These are phyloP conservation scores for Gallinago stenura DNA, from an alignment of 2,797 vertebrate genomes.

Conservation along the genomic window DNA sequence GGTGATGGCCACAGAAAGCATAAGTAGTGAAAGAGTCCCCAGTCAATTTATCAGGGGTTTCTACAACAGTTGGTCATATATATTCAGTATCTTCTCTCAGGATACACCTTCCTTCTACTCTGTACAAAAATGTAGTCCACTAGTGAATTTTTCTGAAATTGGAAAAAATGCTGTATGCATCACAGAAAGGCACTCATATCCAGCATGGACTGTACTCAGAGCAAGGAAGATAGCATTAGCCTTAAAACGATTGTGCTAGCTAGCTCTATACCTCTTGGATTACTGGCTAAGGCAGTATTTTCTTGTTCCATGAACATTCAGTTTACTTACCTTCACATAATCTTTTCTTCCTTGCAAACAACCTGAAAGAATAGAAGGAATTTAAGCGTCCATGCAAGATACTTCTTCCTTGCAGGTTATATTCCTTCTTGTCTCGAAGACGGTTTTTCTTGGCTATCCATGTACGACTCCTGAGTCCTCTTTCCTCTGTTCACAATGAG, in stretches of 20 bases:
- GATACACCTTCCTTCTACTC: background rate
- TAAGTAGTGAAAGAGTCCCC: constrained; percentile 23
- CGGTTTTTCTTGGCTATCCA: background rate
- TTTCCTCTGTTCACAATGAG: background rate
- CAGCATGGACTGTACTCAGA: background rate
- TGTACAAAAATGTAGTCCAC: background rate
- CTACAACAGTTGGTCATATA: background rate
- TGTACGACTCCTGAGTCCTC: background rate
- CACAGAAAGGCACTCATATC: background rate
- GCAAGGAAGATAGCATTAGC: background rate
- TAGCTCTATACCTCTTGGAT: background rate
- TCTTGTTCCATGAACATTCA: background rate
- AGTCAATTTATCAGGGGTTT: constrained; percentile 17
- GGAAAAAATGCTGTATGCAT: background rate
- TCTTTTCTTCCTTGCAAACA: background rate
- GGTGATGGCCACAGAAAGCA: constrained; percentile 45
- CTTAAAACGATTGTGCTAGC: background rate
- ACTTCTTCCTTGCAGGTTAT: background rate
- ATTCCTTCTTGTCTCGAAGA: background rate
- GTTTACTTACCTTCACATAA: background rate
- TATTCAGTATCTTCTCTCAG: background rate
- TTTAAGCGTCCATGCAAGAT: background rate
- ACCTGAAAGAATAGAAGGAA: background rate
- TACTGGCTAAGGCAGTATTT: background rate
- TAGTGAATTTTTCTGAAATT: background rate